Evolutionary conservation across 1,140 invertebrate genomes (phyloP).

Genomic region (Macrosteles quadrilineatus): DNA sequence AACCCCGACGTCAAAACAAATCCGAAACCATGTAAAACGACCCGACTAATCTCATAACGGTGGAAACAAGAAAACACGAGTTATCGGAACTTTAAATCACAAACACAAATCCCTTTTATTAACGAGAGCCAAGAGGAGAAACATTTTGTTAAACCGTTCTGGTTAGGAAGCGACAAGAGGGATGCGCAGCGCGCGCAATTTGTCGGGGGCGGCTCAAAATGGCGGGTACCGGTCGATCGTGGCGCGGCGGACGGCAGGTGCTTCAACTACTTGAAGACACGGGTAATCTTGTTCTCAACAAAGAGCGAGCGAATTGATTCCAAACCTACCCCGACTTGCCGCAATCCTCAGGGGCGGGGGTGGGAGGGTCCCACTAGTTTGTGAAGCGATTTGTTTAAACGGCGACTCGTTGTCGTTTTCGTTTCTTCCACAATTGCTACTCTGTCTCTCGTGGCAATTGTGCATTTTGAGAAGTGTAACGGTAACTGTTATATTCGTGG

Average conservation of each 20-base stretch:
- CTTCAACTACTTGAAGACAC: slow-evolving; percentile 23
- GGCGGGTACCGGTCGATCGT: slow-evolving; percentile 19
- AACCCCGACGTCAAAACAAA: too few relatives aligned
- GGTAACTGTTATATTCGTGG: too few relatives aligned
- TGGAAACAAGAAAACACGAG: slow-evolving; percentile 3
- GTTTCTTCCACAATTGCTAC: background rate
- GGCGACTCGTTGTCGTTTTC: background rate
- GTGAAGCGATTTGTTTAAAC: slow-evolving; percentile 13
- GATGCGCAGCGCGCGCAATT: slow-evolving; percentile 2
- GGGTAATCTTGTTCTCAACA: slow-evolving; percentile 17
- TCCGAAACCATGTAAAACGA: too few relatives aligned
- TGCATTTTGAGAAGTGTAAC: too few relatives aligned
- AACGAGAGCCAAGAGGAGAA: slow-evolving; percentile 16
- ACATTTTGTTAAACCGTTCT: slow-evolving; percentile 29
- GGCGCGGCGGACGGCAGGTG: slow-evolving; percentile 7
- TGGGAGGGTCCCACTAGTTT: background rate
- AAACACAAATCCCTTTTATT: slow-evolving; percentile 25
- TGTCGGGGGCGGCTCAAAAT: slow-evolving; percentile 30
- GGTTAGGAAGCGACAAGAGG: slow-evolving; percentile 26
- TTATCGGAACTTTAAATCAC: slow-evolving; percentile 23
- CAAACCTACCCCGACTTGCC: background rate
- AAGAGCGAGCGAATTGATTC: slow-evolving; percentile 21
- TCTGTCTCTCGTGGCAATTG: too few relatives aligned
- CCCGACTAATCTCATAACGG: background rate
- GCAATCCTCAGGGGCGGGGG: background rate